Conservation (phyloP, 2,113 vertebrate species). For the Chiloscyllium plagiosum region DNA sequence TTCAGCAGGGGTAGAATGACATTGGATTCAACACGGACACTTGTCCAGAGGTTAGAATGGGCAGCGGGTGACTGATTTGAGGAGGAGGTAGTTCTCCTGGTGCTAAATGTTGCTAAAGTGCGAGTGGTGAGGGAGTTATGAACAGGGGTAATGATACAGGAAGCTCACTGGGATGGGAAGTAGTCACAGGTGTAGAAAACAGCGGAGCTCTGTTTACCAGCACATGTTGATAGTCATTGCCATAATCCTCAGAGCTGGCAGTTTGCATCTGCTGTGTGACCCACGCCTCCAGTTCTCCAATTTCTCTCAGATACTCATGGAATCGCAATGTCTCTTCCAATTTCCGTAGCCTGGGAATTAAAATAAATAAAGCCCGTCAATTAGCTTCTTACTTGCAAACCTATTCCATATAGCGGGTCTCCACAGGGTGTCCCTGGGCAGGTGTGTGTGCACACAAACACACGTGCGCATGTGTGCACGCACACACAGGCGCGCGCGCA, state of each 20-base stretch:
- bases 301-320: conserved; percentile 69
- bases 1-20: neutral
- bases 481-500: neutral
- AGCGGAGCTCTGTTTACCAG: conserved; percentile 55
- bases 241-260: conserved; percentile 61
- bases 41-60: neutral
- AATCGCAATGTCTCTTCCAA: conserved; percentile 65
- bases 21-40: neutral
- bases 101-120: neutral
- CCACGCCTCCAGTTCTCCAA: conserved; percentile 68
- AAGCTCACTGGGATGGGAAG: neutral
- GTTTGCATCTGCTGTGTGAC: conserved; percentile 61
- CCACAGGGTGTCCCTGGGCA: neutral
- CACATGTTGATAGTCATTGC: conserved; percentile 64
- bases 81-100: neutral
- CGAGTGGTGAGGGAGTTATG: neutral
- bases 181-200: neutral
- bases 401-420: neutral
- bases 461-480: no score
- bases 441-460: neutral
- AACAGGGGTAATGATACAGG: neutral
- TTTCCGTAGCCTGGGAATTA: conserved; percentile 42
- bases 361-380: neutral
- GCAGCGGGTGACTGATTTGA: neutral
- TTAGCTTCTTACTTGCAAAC: neutral